Evolutionary conservation across 2,888 invertebrate species (phyloP), one percentile per base, ranked within the genome.

Genomic region (Himalopsyche tibetana): DNA sequence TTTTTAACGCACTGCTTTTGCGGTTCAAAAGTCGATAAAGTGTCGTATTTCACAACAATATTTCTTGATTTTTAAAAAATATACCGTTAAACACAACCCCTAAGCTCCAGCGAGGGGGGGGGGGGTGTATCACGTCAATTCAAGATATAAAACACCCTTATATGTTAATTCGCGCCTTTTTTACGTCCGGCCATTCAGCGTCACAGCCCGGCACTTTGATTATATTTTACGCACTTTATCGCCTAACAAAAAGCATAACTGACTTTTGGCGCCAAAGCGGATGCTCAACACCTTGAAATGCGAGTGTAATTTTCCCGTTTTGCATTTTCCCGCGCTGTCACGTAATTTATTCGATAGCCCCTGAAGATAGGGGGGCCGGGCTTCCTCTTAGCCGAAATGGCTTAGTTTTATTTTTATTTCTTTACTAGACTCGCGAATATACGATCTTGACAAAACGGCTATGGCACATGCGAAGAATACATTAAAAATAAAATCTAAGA

Each of bases 311-410:
- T 86, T 85, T 81, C 85, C 82, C 80, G 84, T 79, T 83, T 45
- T 74, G 84, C 74, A 80, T 87, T 87, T 87, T 85, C 84, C 83
- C 88, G 86, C 83, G 84, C 88, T 86, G 87, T 87, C 88, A 86
- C 88, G 86, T 88, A 88, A 88, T 88, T 88, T 88, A 88, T 88
- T 83, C 74, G 88, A 84, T 82, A 85, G 55, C 82, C 83, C 17
- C 79, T 45, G 19, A 74, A 74, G 85, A 83, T 85, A 85, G 85
- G 82, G 74, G 51, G 74, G 19, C 63, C 69, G 55, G 55, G 45
- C 38, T 45, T 74, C 17, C 45, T 83, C 42, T 36, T 11, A 42
- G 45, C 63, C 36, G 74, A 17, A 55, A 55, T n/a, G 55, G 82
- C 79, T 38, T 69, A 45, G 38, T 85, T 38, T 55, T 55, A 82